Evolutionary conservation across 2,797 vertebrate genomes (phyloP).

Genomic region (Lacerta bilineata): DNA sequence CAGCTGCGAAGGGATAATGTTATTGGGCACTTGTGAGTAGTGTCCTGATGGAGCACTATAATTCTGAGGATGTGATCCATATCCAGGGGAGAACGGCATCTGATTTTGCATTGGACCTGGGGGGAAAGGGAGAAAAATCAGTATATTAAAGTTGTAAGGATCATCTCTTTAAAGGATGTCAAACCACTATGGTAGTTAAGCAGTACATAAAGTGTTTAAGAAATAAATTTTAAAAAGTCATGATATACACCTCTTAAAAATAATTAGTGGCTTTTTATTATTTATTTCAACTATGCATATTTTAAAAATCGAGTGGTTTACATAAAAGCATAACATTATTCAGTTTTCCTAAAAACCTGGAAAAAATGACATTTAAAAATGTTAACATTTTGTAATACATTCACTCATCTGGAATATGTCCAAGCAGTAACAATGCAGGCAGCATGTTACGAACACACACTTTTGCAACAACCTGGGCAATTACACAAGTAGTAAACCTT

Average conservation of each 20-base stretch:
- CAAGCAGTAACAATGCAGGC: not conserved
- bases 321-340: too few relatives aligned
- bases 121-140: constrained; percentile 38
- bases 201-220: too few relatives aligned
- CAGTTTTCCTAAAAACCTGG: too few relatives aligned
- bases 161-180: not conserved
- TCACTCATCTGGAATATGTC: not conserved
- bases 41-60: constrained; percentile 82
- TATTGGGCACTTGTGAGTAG: constrained; percentile 83
- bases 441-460: too few relatives aligned
- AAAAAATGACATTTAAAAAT: too few relatives aligned
- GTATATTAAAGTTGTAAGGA: constrained; percentile 8
- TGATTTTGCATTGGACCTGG: constrained; percentile 88
- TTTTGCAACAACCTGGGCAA: not conserved
- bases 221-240: too few relatives aligned
- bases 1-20: constrained; percentile 80
- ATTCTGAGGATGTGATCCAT: constrained; percentile 82
- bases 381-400: not conserved
- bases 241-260: not conserved
- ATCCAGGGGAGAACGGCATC: constrained; percentile 82
- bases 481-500: not conserved
- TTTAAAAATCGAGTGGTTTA: too few relatives aligned
- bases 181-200: too few relatives aligned
- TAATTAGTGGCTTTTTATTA: not conserved
- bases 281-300: not conserved